Conservation (phyloP, 2,888 invertebrate genomes). For the Leucozona laternaria region DNA sequence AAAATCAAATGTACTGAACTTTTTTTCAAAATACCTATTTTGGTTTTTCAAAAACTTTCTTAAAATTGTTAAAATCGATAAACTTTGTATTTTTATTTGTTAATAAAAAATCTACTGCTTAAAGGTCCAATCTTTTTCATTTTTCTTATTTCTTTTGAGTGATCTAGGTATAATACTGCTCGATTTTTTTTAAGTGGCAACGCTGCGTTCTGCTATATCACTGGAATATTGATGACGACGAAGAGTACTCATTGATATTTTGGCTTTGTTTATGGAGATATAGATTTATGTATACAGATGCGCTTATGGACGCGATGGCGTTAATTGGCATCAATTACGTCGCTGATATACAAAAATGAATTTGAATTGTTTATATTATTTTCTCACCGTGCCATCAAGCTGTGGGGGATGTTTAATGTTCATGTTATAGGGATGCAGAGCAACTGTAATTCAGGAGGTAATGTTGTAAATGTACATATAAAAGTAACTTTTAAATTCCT, state of each 20-base stretch:
- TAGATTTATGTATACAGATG: neutral
- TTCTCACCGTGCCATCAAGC: constrained; percentile 17
- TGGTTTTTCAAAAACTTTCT: too few relatives aligned
- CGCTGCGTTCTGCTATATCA: constrained; percentile 26
- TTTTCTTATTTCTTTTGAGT: too few relatives aligned
- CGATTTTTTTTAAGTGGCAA: too few relatives aligned
- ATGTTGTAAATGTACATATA: neutral
- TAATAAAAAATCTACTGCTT: too few relatives aligned
- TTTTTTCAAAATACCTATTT: too few relatives aligned
- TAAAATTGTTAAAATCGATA: too few relatives aligned
- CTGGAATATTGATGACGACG: constrained; percentile 70
- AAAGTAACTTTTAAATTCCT: too few relatives aligned
- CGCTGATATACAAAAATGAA: constrained; percentile 70
- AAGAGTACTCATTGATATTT: constrained; percentile 22
- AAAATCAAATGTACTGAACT: too few relatives aligned
- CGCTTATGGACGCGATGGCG: constrained; percentile 28
- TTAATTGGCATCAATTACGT: constrained; percentile 75
- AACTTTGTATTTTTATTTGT: too few relatives aligned
- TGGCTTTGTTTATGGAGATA: neutral
- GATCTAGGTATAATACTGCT: too few relatives aligned
- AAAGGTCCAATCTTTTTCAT: too few relatives aligned
- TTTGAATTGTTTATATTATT: constrained; percentile 73
- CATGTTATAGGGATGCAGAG: neutral
- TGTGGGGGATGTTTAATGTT: constrained; percentile 29
- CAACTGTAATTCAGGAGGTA: neutral